Evolutionary conservation across 2,888 invertebrate species (phyloP), one percentile per base, ranked within the genome.

Genomic region (Galeopsomyia nigrocyanea): DNA sequence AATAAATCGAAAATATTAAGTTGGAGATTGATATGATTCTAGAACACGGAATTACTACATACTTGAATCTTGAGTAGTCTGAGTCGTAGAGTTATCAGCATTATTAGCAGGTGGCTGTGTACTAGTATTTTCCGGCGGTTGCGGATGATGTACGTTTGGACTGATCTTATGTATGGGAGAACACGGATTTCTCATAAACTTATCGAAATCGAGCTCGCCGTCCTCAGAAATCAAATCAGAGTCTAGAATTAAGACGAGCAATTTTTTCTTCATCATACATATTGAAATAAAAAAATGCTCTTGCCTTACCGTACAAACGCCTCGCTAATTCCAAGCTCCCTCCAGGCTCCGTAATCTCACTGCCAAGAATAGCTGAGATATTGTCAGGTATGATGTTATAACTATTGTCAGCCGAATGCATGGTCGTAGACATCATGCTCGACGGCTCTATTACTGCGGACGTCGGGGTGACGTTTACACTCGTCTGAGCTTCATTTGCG

Each of bases 301-400:
- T 26, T 26, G 26, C 26, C 7, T 39, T 39, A 39, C 50, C 72
- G n/a, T 73, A 68, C 7, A 75, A 19, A 13, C 71, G 75, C 17
- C 65, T 57, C 0, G 46, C 68, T 9, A 75, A 55, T 13, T 71
- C 75, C 2, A 68, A 49, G 5, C 71, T 73, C 13, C 73, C 75
- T 0, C 73, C 73, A 7, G 73, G 61, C 16, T 75, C 75, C 0
- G 71, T 71, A 9, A 75, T 73, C 16, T 75, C 75, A n/a, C 75
- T 75, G 6, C 75, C 75, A 9, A 75, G n/a, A 31, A 75, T 71
- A 5, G 62, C 66, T 0, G 75, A 73, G 55, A 75, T 67, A n/a
- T 68, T 71, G 22, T 75, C 75, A 2, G 10, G 39, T 31, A 31
- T 5, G 26, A 26, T 3, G 26, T 26, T 26, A 39, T 39, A 39